Percentiles rank a stretch among this genome's conserved stretches.
These are phyloP conservation scores for Eulithis prunata DNA, from an alignment of 2,888 invertebrate species.

Conservation along the genomic window DNA sequence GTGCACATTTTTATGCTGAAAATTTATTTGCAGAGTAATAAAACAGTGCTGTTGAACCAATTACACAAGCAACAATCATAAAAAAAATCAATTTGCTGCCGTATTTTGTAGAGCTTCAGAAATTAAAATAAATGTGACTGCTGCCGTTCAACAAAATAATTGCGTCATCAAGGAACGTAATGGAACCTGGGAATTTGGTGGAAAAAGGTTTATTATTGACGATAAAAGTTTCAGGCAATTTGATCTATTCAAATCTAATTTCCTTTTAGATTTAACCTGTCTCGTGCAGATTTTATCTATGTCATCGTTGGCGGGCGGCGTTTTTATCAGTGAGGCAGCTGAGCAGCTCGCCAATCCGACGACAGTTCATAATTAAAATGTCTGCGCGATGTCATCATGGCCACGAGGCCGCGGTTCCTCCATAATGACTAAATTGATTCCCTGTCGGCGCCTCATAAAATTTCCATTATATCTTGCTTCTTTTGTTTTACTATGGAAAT, in stretches of 20 bases:
- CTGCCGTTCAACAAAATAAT: constrained; percentile 34
- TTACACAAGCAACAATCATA: constrained; percentile 36
- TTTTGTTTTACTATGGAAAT: constrained; percentile 44
- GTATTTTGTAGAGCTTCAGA: constrained; percentile 36
- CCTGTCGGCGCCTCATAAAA: constrained; percentile 62
- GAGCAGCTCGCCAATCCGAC: constrained; percentile 61
- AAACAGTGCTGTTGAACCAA: constrained; percentile 42
- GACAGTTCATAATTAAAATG: constrained; percentile 83
- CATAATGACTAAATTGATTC: constrained; percentile 78
- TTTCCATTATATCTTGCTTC: constrained; percentile 56
- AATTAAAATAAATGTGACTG: constrained; percentile 36
- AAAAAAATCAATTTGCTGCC: constrained; percentile 39
- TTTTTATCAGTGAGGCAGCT: constrained; percentile 69
- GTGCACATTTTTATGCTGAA: constrained; percentile 34
- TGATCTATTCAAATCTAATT: constrained; percentile 76
- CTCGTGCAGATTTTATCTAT: constrained; percentile 75
- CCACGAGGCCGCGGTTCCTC: constrained; percentile 57
- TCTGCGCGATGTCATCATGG: constrained; percentile 72
- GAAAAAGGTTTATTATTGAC: constrained; percentile 43
- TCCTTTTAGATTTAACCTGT: constrained; percentile 76
- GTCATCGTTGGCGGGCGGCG: constrained; percentile 61
- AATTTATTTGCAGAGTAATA: constrained; percentile 46
- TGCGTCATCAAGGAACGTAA: constrained; percentile 36
- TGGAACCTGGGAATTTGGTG: constrained; percentile 28
- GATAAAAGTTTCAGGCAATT: constrained; percentile 47